Base-by-base conservation (phyloP, 64 coral and sea anemone species). In the Exaiptasia diaphana region DNA sequence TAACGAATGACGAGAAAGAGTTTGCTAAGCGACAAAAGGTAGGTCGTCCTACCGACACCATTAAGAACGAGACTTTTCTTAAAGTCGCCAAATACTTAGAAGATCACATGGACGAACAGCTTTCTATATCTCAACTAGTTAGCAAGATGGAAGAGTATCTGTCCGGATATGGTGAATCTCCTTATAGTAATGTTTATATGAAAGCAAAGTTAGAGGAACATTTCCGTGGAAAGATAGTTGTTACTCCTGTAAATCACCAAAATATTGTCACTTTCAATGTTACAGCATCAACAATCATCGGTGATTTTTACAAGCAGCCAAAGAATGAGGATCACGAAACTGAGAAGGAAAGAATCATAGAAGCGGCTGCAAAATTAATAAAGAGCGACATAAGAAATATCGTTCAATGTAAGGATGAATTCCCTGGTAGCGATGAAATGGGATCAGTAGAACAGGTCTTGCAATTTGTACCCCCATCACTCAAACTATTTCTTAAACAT, bases 211-310 rank as follows among this genome's bases (percentile, higher is more conserved):
- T n/a, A n/a, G n/a, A n/a, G n/a, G n/a, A n/a, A n/a, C n/a, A n/a
- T n/a, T n/a, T n/a, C n/a, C n/a, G n/a, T n/a, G n/a, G n/a, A n/a
- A n/a, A n/a, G n/a, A n/a, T n/a, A n/a, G n/a, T n/a, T n/a, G n/a
- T n/a, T n/a, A n/a, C n/a, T n/a, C n/a, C n/a, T n/a, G n/a, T n/a
- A n/a, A n/a, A n/a, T n/a, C n/a, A n/a, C n/a, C n/a, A n/a, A 73
- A 74, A 85, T 74, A 67, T 84, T 52, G 67, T 73, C 2, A 84
- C 67, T 4, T 84, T 84, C 34, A 12, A 43, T 40, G 32, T 41
- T 30, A 77, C 70, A 2, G 54, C 52, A 43, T 24, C 31, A 50
- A 50, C 56, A 32, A 22, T 77, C 38, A 70, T 68, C 2, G 42
- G 35, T 18, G 59, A 87, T 26, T 23, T 85, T 52, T 71, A 60